These are phyloP conservation scores for Aphelenchoides bicaudatus DNA, from an alignment of 2,888 invertebrate genomes.

Conservation along the genomic window DNA sequence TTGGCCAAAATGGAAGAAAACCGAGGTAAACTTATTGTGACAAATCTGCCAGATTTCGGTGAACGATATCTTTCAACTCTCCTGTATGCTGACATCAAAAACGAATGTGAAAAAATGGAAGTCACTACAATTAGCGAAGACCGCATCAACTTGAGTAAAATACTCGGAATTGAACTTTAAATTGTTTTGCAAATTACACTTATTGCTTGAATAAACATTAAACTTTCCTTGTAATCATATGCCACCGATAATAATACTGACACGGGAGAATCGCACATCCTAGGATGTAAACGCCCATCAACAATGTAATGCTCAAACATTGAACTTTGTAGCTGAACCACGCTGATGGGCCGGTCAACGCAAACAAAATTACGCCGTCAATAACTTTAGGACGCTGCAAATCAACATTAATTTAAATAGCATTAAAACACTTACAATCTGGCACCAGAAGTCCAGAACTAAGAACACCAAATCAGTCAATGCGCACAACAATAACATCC, in stretches of 20 bases:
- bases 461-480: neutral
- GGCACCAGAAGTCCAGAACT: slow-evolving; percentile 2
- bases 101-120: too few species aligned
- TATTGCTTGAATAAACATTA: too few species aligned
- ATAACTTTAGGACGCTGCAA: slow-evolving; percentile 1
- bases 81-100: too few species aligned
- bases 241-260: slow-evolving; percentile 5
- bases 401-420: neutral
- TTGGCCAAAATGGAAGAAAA: slow-evolving; percentile 51
- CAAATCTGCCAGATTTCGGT: slow-evolving; percentile 49
- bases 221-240: neutral
- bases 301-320: neutral
- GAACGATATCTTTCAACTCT: slow-evolving; percentile 54
- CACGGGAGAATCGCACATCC: neutral
- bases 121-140: too few species aligned
- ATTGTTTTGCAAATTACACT: too few species aligned
- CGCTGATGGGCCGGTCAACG: neutral
- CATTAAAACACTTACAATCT: neutral
- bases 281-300: slow-evolving; percentile 2
- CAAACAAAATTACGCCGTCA: slow-evolving; percentile 3
- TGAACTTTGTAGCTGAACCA: neutral
- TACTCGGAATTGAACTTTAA: too few species aligned
- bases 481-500: neutral
- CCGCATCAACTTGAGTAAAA: too few species aligned
- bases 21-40: slow-evolving; percentile 54